A percentile compares a stretch with the other conserved stretches of the same genome.
Evolutionary conservation across 2,888 invertebrate species (phyloP).

Genomic region (Drosophila algonquin): DNA sequence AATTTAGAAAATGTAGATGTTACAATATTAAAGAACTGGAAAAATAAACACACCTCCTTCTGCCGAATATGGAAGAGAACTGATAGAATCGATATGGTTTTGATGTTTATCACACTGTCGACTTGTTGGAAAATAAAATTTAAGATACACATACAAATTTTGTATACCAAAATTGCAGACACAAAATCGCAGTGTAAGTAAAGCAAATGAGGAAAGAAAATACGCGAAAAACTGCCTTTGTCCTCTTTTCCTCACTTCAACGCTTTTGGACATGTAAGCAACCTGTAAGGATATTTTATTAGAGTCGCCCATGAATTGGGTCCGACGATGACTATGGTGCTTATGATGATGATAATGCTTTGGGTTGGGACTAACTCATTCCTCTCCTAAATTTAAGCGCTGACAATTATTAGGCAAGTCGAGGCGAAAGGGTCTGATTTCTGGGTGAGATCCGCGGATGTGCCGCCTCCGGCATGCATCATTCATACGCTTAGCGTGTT

Average conservation of each 20-base stretch:
- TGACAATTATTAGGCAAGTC: conserved; percentile 62
- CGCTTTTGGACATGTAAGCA: conserved; percentile 4
- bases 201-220: no score
- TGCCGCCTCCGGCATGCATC: conserved; percentile 68
- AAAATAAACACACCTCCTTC: no score
- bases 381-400: conserved; percentile 70
- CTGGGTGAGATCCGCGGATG: conserved; percentile 9
- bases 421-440: conserved; percentile 2
- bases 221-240: neutral
- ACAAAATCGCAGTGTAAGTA: no score
- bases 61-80: no score
- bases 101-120: no score
- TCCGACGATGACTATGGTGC: conserved; percentile 21
- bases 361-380: conserved; percentile 55
- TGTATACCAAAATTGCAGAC: no score
- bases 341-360: neutral
- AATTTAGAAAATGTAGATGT: no score
- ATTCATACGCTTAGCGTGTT: conserved; percentile 73
- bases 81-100: no score
- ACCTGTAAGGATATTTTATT: conserved; percentile 30
- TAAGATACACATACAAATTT: no score
- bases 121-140: no score
- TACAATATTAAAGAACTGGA: no score
- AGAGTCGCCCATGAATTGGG: conserved; percentile 23
- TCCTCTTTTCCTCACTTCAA: neutral